Percentiles rank a stretch among this genome's conserved stretches.
Conservation (phyloP, 2,797 vertebrate genomes). For the Periophthalmus magnuspinnatus region DNA sequence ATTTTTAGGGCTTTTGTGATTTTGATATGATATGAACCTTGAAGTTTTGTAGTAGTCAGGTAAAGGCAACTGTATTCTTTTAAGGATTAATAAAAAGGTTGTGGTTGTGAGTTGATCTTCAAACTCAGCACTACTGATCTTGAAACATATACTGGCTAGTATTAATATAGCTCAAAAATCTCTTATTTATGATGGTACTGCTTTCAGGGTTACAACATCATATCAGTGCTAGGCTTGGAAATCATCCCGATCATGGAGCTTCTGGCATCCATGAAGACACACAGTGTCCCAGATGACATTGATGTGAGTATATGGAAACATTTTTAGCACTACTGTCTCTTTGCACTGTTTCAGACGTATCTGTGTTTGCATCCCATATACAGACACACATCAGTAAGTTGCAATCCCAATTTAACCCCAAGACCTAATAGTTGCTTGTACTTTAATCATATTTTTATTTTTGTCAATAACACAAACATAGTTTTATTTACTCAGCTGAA, state of each 20-base stretch:
- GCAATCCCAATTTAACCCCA: not conserved
- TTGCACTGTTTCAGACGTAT: not conserved
- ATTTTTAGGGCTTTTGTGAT: not conserved
- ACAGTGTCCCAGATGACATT: conserved; percentile 92
- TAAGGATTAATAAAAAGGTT: conserved; percentile 6
- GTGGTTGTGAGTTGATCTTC: not conserved
- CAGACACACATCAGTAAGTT: not conserved
- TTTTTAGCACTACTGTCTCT: not conserved
- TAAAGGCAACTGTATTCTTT: not conserved
- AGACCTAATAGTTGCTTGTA: not conserved
- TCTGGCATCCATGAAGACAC: conserved; percentile 95
- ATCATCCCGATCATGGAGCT: conserved; percentile 96
- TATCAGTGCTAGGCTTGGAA: conserved; percentile 92
- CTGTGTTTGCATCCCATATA: not conserved
- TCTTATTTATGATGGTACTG: conserved; percentile 8
- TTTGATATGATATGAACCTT: conserved; percentile 1
- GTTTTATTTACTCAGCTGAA: too few species aligned
- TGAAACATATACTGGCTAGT: not conserved
- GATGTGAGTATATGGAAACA: conserved; percentile 78
- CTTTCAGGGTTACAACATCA: conserved; percentile 91
- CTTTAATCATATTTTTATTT: not conserved
- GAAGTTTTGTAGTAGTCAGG: conserved; percentile 3
- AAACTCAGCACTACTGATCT: not conserved
- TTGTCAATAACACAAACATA: not conserved
- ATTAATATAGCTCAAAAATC: not conserved